Percentiles rank a stretch among this genome's conserved stretches.
Evolutionary conservation across 2,113 vertebrate species (phyloP).

Genomic region (Toxotes jaculatrix): DNA sequence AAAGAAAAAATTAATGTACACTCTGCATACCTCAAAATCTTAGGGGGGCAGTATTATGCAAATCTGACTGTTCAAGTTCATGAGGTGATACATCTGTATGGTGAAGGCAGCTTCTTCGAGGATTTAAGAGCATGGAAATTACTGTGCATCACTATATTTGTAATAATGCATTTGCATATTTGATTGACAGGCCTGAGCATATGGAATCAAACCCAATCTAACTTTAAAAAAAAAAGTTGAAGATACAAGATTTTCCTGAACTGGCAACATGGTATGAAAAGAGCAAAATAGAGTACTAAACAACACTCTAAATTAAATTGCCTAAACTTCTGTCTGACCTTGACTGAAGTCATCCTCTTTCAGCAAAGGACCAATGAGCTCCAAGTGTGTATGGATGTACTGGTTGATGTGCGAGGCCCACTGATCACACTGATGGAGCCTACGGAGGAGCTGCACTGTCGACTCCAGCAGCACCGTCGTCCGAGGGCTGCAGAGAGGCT

Average conservation of each 20-base stretch:
- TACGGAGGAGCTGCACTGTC: conserved; percentile 82
- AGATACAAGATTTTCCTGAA: neutral
- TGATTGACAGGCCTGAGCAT: neutral
- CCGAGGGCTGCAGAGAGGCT: conserved; percentile 85
- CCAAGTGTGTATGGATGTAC: conserved; percentile 81
- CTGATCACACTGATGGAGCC: conserved; percentile 80
- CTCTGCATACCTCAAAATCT: no score
- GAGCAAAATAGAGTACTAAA: neutral
- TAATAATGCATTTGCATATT: neutral
- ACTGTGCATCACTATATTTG: neutral
- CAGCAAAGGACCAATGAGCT: conserved; percentile 83
- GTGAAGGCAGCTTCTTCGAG: no score
- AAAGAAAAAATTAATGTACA: no score
- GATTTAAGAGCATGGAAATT: neutral
- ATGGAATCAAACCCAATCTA: neutral
- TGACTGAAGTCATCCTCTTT: conserved; percentile 75
- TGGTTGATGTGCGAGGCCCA: conserved; percentile 84
- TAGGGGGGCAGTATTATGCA: no score
- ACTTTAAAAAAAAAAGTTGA: neutral
- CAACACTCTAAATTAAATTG: neutral
- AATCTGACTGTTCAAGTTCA: no score
- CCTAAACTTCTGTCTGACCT: conserved; percentile 59
- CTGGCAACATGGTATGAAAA: no score
- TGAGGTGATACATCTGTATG: no score
- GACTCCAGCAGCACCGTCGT: conserved; percentile 84